Evolutionary conservation across 2,888 invertebrate genomes (phyloP), one percentile per base, ranked within the genome.

Genomic region (Auanema freiburgensis): DNA sequence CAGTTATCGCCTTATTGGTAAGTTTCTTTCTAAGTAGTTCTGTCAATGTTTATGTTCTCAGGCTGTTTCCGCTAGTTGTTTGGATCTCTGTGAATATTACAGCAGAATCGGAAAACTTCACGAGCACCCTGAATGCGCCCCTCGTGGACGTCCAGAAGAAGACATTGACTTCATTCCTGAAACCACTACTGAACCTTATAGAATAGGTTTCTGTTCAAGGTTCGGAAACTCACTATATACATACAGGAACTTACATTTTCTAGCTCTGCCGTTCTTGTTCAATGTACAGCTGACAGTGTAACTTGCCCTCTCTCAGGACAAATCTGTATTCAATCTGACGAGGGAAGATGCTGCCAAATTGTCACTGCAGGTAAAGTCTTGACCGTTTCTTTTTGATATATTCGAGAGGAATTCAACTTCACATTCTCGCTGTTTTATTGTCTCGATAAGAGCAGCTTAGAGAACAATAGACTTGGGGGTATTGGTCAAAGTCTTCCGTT

Each of bases 261-360:
- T 59, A 76, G 75, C 51, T 66, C 71, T 16, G 74, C 79, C 11
- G 77, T 79, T 12, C 69, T 81, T 53, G 73, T 81, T 42, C 78
- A 79, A 58, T 81, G 81, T 63, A 79, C 79, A 1, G 71, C 77
- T 8, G 81, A 81, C 51, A 65, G 67, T 11, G 67, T 74, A 23
- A 76, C 73, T n/a, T 81, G 81, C 63, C 80, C 81, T 16, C 68
- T 78, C 14, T 77, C 76, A 18, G 80, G 81, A 1, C 81, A 81
- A 60, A 71, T 81, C 12, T 81, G 81, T 61, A 72, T 76, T 41
- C 79, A 78, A 54, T 77, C 77, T 1, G 81, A 81, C 65, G 78
- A 79, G n/a, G 70, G 78, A 59, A 74, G 73, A 57, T 81, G 81
- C 59, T 81, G 81, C 51, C 81, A 81, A 57, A 74, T 74, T 59